A percentile compares a stretch with the other conserved stretches of the same genome.
phyloP scores from a whole-genome alignment of 2,888 invertebrate genomes.

The Galerucella calmariensis region DNA sequence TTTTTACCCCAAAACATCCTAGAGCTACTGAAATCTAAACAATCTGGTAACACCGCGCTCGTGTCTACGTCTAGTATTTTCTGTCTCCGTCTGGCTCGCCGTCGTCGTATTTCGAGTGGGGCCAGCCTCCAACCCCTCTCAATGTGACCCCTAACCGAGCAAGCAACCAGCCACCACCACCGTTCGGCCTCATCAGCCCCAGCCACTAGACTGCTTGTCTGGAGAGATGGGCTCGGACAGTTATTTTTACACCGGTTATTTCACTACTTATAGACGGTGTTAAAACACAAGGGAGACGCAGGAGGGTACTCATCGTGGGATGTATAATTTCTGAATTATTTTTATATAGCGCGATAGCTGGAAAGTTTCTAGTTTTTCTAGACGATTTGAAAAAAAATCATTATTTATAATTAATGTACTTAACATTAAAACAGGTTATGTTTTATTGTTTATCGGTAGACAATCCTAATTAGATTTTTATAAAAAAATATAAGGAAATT shows the following conservation, averaged over 20 bases:
- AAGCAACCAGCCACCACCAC: slow-evolving; percentile 43
- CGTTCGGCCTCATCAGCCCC: slow-evolving; percentile 29
- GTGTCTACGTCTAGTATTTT: slow-evolving; percentile 11
- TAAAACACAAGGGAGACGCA: slow-evolving; percentile 3
- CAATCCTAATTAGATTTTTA: no score
- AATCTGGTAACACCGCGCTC: slow-evolving; percentile 4
- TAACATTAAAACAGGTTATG: no score
- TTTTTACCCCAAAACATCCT: background rate
- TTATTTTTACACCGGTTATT: slow-evolving; percentile 33
- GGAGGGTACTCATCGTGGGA: background rate
- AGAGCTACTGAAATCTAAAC: background rate
- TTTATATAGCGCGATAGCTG: no score
- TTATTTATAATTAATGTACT: no score
- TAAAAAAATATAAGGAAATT: no score
- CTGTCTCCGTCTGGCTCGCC: slow-evolving; percentile 8
- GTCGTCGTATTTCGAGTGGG: slow-evolving; percentile 28
- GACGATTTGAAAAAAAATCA: no score
- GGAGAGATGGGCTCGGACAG: slow-evolving; percentile 28
- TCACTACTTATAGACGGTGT: background rate
- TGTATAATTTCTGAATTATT: background rate
- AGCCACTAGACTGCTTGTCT: slow-evolving; percentile 34
- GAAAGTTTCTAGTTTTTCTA: no score
- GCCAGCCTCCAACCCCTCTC: slow-evolving; percentile 48
- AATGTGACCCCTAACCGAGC: slow-evolving; percentile 51
- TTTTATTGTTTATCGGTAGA: no score